Conservation (phyloP, 2,888 invertebrate genomes). For the Oscheius sp. region DNA sequence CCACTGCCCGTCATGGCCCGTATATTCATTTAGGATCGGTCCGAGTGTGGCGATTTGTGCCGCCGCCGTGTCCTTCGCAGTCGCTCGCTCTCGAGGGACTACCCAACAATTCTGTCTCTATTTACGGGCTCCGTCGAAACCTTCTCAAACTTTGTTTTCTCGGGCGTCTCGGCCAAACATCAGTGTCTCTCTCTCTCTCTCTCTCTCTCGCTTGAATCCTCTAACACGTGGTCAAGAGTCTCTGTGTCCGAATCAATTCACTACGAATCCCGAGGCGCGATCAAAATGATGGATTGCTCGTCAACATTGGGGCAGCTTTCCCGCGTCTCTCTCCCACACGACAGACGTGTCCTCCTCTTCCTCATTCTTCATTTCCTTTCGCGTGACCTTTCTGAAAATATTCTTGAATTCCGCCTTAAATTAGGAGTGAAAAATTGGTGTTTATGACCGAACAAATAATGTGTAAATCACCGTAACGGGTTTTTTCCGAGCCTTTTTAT, state of each 20-base stretch:
- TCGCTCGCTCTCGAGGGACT: conserved; percentile 1
- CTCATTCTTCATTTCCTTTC: not conserved
- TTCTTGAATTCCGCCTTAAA: too few species aligned
- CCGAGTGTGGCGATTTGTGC: not conserved
- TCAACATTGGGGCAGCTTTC: conserved; percentile 10
- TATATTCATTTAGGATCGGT: conserved; percentile 25
- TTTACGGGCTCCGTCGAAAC: conserved; percentile 22
- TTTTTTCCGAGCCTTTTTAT: too few species aligned
- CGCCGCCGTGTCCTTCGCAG: conserved; percentile 13
- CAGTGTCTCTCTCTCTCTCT: not conserved
- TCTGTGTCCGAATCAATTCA: not conserved
- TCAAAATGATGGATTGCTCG: conserved; percentile 20
- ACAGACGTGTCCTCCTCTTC: too few species aligned
- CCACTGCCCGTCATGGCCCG: not conserved
- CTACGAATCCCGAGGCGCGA: not conserved
- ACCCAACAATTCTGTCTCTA: conserved; percentile 21
- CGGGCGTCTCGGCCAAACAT: not conserved
- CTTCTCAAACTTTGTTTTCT: not conserved
- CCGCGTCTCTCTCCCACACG: too few species aligned
- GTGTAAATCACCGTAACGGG: too few species aligned
- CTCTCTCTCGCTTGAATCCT: too few species aligned
- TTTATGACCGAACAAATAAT: too few species aligned
- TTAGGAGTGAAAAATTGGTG: too few species aligned
- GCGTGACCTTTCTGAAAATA: not conserved
- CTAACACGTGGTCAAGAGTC: too few species aligned